Percentiles rank a stretch among this genome's conserved stretches.
Evolutionary conservation across 2,888 invertebrate genomes (phyloP).

Genomic region (Drosophila sordidula): DNA sequence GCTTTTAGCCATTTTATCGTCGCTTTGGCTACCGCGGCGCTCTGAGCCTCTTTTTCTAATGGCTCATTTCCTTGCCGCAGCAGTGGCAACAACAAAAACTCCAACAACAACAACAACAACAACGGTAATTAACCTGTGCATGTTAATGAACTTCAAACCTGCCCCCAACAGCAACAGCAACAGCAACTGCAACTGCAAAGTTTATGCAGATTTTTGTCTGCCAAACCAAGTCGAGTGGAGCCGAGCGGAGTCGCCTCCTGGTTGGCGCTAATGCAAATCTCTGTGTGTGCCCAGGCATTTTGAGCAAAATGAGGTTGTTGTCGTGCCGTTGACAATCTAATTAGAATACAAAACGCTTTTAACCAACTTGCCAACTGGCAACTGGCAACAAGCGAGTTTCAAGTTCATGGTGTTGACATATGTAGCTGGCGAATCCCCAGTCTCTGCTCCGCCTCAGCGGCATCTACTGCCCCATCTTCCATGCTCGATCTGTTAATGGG

Average conservation of each 20-base stretch:
- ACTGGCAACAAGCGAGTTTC: conserved; percentile 56
- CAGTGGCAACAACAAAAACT: conserved; percentile 30
- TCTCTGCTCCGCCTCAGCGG: not conserved
- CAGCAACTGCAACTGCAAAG: conserved; percentile 22
- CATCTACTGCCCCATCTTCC: conserved; percentile 7
- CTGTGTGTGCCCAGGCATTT: conserved; percentile 61
- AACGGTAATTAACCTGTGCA: conserved; percentile 84
- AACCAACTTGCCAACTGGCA: conserved; percentile 37
- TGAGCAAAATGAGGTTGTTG: conserved; percentile 83
- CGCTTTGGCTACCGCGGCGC: conserved; percentile 77
- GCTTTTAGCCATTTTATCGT: conserved; percentile 81
- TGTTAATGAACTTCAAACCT: conserved; percentile 82
- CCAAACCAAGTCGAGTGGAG: conserved; percentile 17
- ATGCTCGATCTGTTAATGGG: conserved; percentile 43
- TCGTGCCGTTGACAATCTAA: conserved; percentile 84
- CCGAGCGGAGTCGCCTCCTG: conserved; percentile 24
- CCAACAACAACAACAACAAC: conserved; percentile 70
- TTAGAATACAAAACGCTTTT: conserved; percentile 83
- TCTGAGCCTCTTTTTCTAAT: conserved; percentile 70
- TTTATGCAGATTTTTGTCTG: conserved; percentile 79
- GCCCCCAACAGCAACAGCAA: conserved; percentile 40
- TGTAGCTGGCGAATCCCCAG: conserved; percentile 50
- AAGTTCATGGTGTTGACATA: conserved; percentile 81
- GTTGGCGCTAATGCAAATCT: conserved; percentile 82
- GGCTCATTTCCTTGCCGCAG: conserved; percentile 80